Base-by-base conservation (phyloP, 2,888 invertebrate genomes). In the Fragum whitleyi region DNA sequence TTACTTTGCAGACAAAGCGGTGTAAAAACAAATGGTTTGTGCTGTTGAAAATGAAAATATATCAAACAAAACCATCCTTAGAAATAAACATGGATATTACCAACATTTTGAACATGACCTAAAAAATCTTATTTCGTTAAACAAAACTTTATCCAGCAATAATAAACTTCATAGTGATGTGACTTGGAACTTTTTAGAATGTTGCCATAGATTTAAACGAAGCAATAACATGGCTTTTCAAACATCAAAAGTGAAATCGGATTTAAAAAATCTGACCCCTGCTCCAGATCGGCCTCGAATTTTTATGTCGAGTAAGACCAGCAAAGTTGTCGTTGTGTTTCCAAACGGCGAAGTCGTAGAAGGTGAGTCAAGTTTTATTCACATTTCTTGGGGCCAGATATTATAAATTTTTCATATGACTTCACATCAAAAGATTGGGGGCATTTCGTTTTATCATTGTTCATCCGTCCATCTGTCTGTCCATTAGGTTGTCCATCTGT, bases 331-430 rank as follows among this genome's bases (percentile, higher is more conserved):
- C 1, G 90, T 91, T 19, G 89, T 91, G n/a, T 91, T 92, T 79
- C 92, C 92, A 11, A 91, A 91, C 77, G 92, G 92, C 72, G 91
- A 91, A 77, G 88, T 91, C 7, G 91, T 92, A 47, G 91, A 92
- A 91, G 92, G 92, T 92, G 89, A 84, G 91, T 83, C 6, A 23
- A 19, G 16, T 47, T 47, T 47, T 9, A 9, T 5, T 47, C n/a
- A 47, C 47, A n/a, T 7, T 28, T 36, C 23, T 11, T 16, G 5
- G 3, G 59, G 59, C 21, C 21, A 59, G 11, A 59, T 21, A 6
- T 36, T 36, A n/a, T n/a, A n/a, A n/a, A n/a, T n/a, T n/a, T n/a
- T n/a, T n/a, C n/a, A n/a, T n/a, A 36, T 36, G 32, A 3, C 32
- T 9, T 9, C 32, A 9, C 32, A 36, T 36, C 5, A 9, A 36